Evolutionary conservation across 2,113 vertebrate genomes (phyloP).

Genomic region (Microtus montanus): DNA sequence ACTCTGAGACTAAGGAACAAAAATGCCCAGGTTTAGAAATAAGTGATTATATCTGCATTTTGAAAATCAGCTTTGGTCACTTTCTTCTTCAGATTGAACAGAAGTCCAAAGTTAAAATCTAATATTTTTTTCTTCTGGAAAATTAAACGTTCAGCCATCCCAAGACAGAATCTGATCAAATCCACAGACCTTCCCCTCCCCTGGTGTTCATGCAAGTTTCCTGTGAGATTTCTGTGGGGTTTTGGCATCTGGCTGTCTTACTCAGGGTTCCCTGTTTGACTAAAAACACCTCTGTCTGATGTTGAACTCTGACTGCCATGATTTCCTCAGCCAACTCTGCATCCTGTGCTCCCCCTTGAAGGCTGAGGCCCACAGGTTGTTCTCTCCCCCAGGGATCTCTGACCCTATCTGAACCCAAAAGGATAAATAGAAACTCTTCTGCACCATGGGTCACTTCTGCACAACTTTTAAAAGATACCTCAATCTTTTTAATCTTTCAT

Average conservation of each 20-base stretch:
- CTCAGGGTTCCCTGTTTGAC: background rate
- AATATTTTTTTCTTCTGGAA: background rate
- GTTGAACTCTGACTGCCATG: background rate
- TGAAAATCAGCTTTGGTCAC: background rate
- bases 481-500: constrained; percentile 44
- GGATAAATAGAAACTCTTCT: background rate
- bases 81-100: background rate
- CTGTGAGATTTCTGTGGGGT: background rate
- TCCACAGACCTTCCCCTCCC: background rate
- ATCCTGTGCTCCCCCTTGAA: background rate
- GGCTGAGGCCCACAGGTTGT: background rate
- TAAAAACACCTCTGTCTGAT: background rate
- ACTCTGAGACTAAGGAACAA: background rate
- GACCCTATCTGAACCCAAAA: background rate
- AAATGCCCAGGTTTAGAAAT: background rate
- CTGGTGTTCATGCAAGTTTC: background rate
- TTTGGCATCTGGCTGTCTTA: background rate
- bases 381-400: background rate
- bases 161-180: background rate
- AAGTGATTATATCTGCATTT: background rate
- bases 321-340: background rate
- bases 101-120: background rate
- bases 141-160: background rate
- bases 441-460: constrained; percentile 3
- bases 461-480: constrained; percentile 20